Percentiles rank a stretch among this genome's conserved stretches.
Evolutionary conservation across 1,140 invertebrate species (phyloP).

Genomic region (Rhopalosiphum maidis): DNA sequence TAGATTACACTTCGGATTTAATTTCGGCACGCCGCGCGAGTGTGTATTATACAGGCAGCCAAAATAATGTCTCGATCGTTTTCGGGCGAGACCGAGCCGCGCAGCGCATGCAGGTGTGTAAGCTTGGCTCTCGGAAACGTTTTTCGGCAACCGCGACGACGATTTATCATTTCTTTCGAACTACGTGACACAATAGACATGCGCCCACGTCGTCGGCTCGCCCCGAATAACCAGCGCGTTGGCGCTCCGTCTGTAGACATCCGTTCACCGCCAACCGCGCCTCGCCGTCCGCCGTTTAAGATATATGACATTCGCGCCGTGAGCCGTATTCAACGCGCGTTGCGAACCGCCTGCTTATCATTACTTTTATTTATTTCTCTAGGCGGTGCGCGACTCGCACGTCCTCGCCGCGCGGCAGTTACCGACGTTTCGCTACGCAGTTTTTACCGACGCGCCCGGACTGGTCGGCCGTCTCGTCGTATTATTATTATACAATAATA

Average conservation of each 20-base stretch:
- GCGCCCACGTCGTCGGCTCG: not conserved
- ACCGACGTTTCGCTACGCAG: too few species aligned
- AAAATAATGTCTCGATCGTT: not conserved
- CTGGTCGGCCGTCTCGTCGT: too few species aligned
- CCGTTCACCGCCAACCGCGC: not conserved
- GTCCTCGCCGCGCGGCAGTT: too few species aligned
- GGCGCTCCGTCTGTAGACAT: not conserved
- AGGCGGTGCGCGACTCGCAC: not conserved
- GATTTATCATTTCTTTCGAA: not conserved
- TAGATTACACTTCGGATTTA: not conserved
- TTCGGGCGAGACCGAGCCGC: not conserved
- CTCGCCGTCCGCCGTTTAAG: not conserved
- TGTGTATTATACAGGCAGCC: not conserved
- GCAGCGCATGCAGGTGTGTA: not conserved
- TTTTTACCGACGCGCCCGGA: too few species aligned
- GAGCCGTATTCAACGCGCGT: not conserved
- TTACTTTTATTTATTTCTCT: not conserved
- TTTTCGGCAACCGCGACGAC: not conserved
- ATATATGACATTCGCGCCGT: too few species aligned
- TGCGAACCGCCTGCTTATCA: not conserved
- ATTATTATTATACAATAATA: too few species aligned
- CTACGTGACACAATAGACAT: not conserved
- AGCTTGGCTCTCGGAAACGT: not conserved
- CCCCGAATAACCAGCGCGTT: not conserved
- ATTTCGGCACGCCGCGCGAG: not conserved